phyloP scores from a whole-genome alignment of 1,140 invertebrate genomes.

The Brachionus asplanchnoidis region DNA sequence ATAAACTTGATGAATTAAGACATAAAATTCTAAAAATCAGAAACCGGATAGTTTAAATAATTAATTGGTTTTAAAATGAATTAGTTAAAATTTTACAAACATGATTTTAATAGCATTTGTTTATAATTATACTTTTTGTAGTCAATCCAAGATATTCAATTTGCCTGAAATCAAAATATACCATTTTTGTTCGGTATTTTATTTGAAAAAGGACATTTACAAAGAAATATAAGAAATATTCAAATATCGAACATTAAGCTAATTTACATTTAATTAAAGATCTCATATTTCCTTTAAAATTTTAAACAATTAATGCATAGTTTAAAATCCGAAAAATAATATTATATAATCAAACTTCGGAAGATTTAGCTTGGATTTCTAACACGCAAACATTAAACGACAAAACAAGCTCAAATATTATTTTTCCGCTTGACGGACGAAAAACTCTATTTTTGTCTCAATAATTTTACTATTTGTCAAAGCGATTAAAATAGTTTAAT shows the following conservation, averaged over 20 bases:
- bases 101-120: neutral
- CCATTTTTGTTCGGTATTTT: neutral
- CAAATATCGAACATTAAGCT: neutral
- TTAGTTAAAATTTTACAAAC: neutral
- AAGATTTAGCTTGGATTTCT: neutral
- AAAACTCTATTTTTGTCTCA: neutral
- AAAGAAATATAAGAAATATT: neutral
- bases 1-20: neutral
- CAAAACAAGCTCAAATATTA: neutral
- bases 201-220: neutral
- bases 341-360: neutral
- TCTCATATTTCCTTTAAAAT: neutral
- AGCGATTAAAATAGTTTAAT: neutral
- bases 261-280: neutral
- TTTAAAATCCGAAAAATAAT: neutral
- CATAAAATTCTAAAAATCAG: neutral
- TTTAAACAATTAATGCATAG: neutral
- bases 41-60: neutral
- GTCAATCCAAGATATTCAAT: neutral
- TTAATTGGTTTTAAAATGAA: neutral
- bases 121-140: neutral
- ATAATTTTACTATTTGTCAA: neutral
- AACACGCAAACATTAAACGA: neutral
- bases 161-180: too few species aligned
- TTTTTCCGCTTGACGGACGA: neutral